These are phyloP conservation scores for Cynopterus brachyotis DNA, from an alignment of 2,113 vertebrate species.

Conservation along the genomic window DNA sequence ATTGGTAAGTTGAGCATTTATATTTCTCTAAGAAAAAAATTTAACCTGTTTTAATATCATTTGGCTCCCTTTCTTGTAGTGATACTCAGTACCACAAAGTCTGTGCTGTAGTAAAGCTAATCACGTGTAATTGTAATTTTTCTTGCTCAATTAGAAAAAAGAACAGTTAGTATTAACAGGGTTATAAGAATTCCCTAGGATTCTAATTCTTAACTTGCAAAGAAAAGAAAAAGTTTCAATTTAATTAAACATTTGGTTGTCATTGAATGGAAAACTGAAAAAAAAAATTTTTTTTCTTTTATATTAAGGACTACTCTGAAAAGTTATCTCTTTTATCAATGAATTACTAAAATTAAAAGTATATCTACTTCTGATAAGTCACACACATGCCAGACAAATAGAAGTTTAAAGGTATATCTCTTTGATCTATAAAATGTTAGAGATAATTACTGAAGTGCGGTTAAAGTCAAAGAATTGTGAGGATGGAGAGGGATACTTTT, in stretches of 20 bases:
- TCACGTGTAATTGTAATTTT: not conserved
- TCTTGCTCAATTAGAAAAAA: not conserved
- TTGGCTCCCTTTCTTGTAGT: not conserved
- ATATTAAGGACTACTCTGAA: slow-evolving; percentile 3
- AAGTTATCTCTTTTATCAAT: not conserved
- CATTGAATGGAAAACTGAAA: not conserved
- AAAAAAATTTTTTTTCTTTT: not conserved
- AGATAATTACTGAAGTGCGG: not conserved
- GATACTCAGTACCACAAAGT: not conserved
- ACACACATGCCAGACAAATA: not conserved
- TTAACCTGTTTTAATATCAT: not conserved
- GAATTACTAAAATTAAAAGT: not conserved
- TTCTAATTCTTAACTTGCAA: not conserved
- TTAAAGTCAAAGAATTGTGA: not conserved
- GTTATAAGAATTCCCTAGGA: not conserved
- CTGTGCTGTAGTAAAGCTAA: not conserved
- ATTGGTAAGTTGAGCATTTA: not conserved
- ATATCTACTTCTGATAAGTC: not conserved
- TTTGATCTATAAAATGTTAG: not conserved
- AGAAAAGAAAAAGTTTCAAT: not conserved
- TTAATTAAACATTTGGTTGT: not conserved
- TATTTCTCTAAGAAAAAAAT: slow-evolving; percentile 20
- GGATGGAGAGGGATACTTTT: not conserved
- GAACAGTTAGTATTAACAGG: not conserved
- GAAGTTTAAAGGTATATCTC: not conserved